A percentile compares a stretch with the other conserved stretches of the same genome.
phyloP scores from a whole-genome alignment of 2,797 vertebrate genomes.

The Sebastes cheni region DNA sequence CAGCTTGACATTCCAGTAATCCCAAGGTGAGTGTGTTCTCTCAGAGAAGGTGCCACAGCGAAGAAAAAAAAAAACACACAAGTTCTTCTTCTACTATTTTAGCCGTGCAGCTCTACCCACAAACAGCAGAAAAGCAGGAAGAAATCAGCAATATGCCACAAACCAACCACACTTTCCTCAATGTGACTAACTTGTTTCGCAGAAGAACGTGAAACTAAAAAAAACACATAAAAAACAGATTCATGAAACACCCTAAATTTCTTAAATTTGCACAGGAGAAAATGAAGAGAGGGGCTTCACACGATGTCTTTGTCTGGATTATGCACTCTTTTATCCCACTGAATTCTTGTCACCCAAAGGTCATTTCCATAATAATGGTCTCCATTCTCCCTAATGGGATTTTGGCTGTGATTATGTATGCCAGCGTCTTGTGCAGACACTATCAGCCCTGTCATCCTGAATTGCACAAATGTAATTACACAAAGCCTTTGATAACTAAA shows the following conservation, averaged over 20 bases:
- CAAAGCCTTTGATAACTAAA: conserved; percentile 80
- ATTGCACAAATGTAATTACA: conserved; percentile 81
- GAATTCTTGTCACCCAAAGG: conserved; percentile 78
- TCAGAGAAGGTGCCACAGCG: conserved; percentile 53
- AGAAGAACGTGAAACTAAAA: conserved; percentile 3
- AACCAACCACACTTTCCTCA: conserved; percentile 5
- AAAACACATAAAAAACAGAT: conserved; percentile 17
- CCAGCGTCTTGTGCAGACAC: conserved; percentile 70
- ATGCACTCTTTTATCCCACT: conserved; percentile 72
- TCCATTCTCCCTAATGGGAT: conserved; percentile 77
- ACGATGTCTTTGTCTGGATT: conserved; percentile 70
- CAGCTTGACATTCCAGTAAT: conserved; percentile 69
- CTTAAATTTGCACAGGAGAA: conserved; percentile 54
- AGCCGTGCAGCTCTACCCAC: conserved; percentile 10
- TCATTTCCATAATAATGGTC: conserved; percentile 84
- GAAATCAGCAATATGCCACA: conserved; percentile 14
- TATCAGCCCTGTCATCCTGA: conserved; percentile 75
- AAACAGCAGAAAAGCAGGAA: conserved; percentile 8
- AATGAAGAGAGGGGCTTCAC: conserved; percentile 57
- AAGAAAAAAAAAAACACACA: not conserved
- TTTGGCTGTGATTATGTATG: conserved; percentile 79
- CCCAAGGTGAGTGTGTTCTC: conserved; percentile 67
- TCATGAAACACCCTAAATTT: conserved; percentile 45
- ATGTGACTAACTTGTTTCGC: conserved; percentile 7
- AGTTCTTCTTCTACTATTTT: conserved; percentile 21